These are phyloP conservation scores for Drosophila varians DNA, from an alignment of 1,140 invertebrate species.

Conservation along the genomic window DNA sequence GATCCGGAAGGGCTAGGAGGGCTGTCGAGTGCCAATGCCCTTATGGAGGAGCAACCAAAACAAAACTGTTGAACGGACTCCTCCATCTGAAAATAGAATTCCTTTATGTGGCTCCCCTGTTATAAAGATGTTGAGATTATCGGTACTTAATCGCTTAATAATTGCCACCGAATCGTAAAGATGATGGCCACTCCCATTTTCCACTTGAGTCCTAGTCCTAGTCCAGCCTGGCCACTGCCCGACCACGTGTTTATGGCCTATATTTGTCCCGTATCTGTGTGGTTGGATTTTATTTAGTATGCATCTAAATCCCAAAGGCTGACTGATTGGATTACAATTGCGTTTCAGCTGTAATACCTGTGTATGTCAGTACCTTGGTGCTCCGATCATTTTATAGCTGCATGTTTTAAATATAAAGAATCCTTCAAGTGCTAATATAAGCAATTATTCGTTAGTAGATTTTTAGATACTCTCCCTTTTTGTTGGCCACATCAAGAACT, in stretches of 20 bases:
- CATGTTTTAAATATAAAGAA: not conserved
- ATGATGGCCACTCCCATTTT: constrained; percentile 7
- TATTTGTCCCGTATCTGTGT: constrained; percentile 14
- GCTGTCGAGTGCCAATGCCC: constrained; percentile 14
- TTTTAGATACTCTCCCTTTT: not conserved
- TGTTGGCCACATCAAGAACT: not conserved
- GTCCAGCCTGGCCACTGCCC: not conserved
- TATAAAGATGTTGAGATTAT: constrained; percentile 72
- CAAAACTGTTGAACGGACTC: constrained; percentile 12
- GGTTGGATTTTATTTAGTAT: constrained; percentile 2
- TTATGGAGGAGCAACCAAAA: constrained; percentile 10
- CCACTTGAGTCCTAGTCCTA: constrained; percentile 11
- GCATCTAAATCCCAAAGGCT: not conserved
- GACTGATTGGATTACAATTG: not conserved
- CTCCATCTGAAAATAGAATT: constrained; percentile 30
- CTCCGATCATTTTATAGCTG: not conserved
- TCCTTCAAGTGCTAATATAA: constrained; percentile 16
- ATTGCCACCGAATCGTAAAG: constrained; percentile 50
- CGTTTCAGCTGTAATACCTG: constrained; percentile 14
- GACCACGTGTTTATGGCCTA: constrained; percentile 23
- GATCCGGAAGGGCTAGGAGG: not conserved
- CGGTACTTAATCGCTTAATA: constrained; percentile 56
- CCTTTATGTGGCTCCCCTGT: constrained; percentile 9
- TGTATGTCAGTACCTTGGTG: constrained; percentile 14
- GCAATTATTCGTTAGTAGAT: not conserved